Conservation (phyloP, 1,140 invertebrate genomes). For the Acromyrmex charruanus region DNA sequence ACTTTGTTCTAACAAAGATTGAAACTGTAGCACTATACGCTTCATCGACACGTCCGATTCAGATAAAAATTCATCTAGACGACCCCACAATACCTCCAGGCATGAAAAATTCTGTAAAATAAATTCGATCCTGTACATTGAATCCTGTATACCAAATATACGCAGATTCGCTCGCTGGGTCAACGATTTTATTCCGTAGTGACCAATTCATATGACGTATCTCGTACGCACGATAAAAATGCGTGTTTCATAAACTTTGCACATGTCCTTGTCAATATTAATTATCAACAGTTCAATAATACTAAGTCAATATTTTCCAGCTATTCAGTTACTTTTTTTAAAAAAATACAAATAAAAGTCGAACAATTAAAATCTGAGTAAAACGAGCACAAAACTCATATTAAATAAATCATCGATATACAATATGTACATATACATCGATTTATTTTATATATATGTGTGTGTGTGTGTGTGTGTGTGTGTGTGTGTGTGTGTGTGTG, state of each 20-base stretch:
- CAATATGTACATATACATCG: background rate
- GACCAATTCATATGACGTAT: background rate
- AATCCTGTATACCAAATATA: background rate
- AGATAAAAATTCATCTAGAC: constrained; percentile 54
- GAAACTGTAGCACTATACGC: constrained; percentile 12
- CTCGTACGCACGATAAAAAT: background rate
- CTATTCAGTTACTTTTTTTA: background rate
- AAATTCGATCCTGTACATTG: constrained; percentile 16
- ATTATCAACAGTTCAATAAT: background rate
- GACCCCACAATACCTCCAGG: background rate
- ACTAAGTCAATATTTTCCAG: background rate
- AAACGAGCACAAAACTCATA: background rate
- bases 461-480: too few relatives aligned
- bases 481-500: too few relatives aligned
- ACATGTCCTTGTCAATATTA: constrained; percentile 8
- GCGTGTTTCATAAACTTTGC: constrained; percentile 35
- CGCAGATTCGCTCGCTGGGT: background rate
- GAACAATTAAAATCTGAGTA: background rate
- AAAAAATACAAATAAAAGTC: background rate
- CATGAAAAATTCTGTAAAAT: constrained; percentile 11
- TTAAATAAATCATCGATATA: background rate
- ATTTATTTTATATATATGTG: too few relatives aligned
- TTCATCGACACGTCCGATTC: constrained; percentile 28
- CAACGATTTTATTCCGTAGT: constrained; percentile 39
- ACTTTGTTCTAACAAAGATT: constrained; percentile 37